Evolutionary conservation across 37 sponge, comb jelly and placozoan genomes (phyloP), one percentile per base, ranked within the genome.

Genomic region (Ianthella basta): DNA sequence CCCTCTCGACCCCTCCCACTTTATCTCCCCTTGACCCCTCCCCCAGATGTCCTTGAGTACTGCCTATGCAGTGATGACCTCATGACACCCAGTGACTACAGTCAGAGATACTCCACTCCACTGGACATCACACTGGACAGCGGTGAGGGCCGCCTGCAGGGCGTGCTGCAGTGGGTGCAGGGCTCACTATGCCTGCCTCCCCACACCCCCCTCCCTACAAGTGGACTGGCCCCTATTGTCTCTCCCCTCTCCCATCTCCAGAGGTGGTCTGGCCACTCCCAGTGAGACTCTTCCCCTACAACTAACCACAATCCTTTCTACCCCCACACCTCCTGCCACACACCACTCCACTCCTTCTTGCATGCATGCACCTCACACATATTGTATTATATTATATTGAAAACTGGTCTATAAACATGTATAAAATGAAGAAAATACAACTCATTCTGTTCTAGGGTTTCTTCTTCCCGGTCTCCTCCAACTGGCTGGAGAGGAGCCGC

Each of bases 21-120:
- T 23, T 61, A 5, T 16, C 72, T 70, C 1, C 37, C 29, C n/a
- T n/a, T n/a, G 50, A 8, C 50, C 50, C 50, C 50, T 44, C 50
- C 50, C 13, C 18, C 60, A 93, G 94, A 93, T 85, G 67, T 90
- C 18, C 56, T 93, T 30, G 94, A 93, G 86, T 93, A 93, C 70
- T 88, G 82, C 60, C 50, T 87, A n/a, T n/a, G 35, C 12, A 79
- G 65, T 60, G 0, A 6, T 0, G 84, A 80, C 4, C 90, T 92
- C 19, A 79, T 55, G 67, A 87, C 59, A 3, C 91, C 94, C 0
- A n/a, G 61, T 29, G 86, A 88, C 61, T 94, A 85, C 79, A 30
- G 86, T 1, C 14, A 81, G 21, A 36, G 59, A 32, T 94, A 94
- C 75, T 59, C 60, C 59, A 87, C 32, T 23, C 91, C 88, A 18